Percentiles rank a stretch among this genome's conserved stretches.
These are phyloP conservation scores for Tetheella fluctuosa DNA, from an alignment of 2,888 invertebrate genomes.

Conservation along the genomic window DNA sequence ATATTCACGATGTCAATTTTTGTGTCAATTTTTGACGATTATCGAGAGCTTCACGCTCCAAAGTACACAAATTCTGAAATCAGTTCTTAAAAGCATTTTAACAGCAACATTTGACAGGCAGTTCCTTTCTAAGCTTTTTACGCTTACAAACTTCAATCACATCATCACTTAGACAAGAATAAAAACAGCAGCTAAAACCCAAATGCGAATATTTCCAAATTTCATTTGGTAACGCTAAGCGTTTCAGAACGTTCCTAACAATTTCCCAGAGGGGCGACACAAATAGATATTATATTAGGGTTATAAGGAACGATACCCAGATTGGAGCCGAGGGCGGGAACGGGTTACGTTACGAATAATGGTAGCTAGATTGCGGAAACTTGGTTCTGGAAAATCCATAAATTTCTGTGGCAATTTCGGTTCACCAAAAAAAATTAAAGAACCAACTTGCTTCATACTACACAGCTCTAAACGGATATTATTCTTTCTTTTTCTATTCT, in stretches of 20 bases:
- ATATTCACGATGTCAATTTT: too few relatives aligned
- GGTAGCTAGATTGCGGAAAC: background rate
- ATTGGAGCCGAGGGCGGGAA: background rate
- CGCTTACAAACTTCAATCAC: too few relatives aligned
- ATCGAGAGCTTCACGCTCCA: too few relatives aligned
- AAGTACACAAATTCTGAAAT: too few relatives aligned
- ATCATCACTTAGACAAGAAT: too few relatives aligned
- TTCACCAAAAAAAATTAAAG: too few relatives aligned
- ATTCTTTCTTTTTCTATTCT: background rate
- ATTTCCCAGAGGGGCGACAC: conserved; percentile 4
- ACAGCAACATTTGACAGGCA: background rate
- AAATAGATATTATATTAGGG: conserved; percentile 4
- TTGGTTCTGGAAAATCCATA: background rate
- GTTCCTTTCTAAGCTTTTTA: too few relatives aligned
- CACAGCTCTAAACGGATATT: too few relatives aligned
- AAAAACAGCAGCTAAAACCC: background rate
- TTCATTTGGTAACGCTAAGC: background rate
- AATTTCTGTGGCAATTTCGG: background rate
- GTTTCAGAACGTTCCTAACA: background rate
- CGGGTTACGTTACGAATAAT: background rate
- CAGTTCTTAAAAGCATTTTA: background rate
- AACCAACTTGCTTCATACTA: too few relatives aligned
- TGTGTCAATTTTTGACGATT: too few relatives aligned
- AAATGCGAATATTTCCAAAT: background rate
- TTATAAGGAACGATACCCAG: background rate